These are phyloP conservation scores for Pampus argenteus DNA, from an alignment of 2,797 vertebrate genomes.

Conservation along the genomic window DNA sequence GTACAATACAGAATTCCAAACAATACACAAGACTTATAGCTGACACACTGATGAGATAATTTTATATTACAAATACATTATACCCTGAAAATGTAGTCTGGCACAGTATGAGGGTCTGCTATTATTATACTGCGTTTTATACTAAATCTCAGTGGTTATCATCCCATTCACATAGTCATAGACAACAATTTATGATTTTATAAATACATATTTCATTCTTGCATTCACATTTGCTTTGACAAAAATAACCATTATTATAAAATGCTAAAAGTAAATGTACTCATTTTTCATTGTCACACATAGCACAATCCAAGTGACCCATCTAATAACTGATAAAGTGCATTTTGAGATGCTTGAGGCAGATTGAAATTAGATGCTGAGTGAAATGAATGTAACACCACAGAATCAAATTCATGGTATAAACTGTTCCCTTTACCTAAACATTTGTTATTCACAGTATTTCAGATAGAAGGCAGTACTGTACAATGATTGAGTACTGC, in stretches of 20 bases:
- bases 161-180: constrained; percentile 53
- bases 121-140: constrained; percentile 36
- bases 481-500: too few relatives aligned
- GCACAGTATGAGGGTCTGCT: constrained; percentile 47
- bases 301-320: constrained; percentile 27
- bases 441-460: constrained; percentile 21
- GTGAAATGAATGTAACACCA: constrained; percentile 16
- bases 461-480: constrained; percentile 17
- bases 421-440: not conserved
- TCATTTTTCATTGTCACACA: constrained; percentile 34
- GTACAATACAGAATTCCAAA: constrained; percentile 41
- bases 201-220: constrained; percentile 43
- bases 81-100: constrained; percentile 48
- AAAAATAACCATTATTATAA: constrained; percentile 37
- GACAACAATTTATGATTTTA: constrained; percentile 8
- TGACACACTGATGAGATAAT: constrained; percentile 35
- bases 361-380: constrained; percentile 29
- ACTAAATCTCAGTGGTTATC: constrained; percentile 37
- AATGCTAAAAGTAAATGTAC: constrained; percentile 42
- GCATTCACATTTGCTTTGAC: constrained; percentile 29
- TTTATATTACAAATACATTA: constrained; percentile 35
- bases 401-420: constrained; percentile 1
- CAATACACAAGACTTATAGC: constrained; percentile 35
- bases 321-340: constrained; percentile 57
- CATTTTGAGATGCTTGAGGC: constrained; percentile 64